A percentile compares a stretch with the other conserved stretches of the same genome.
phyloP scores from a whole-genome alignment of 2,113 vertebrate genomes.

The Petromus typicus region DNA sequence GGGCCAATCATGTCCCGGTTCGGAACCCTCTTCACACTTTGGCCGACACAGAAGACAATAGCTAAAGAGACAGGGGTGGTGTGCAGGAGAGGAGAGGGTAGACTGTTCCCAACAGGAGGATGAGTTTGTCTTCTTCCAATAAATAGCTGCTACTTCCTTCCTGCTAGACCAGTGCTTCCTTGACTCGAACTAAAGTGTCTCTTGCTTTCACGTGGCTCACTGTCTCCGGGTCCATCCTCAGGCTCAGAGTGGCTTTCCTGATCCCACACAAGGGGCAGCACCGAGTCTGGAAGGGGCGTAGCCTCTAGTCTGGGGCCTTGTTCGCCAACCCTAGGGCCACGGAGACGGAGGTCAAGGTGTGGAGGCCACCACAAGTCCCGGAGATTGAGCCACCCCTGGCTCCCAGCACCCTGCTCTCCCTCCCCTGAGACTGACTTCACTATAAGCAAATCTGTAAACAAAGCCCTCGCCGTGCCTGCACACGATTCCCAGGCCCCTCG shows the following conservation, averaged over 20 bases:
- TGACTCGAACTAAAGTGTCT: constrained; percentile 1
- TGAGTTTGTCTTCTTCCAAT: background rate
- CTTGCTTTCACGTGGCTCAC: background rate
- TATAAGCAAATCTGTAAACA: background rate
- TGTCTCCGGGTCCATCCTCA: background rate
- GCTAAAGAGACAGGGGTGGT: background rate
- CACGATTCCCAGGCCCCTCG: background rate
- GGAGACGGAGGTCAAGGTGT: background rate
- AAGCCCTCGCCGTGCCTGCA: rapidly evolving
- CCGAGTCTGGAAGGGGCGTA: background rate
- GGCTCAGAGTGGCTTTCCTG: constrained; percentile 57
- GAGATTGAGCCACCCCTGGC: background rate
- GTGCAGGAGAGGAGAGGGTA: background rate
- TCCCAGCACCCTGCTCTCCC: background rate
- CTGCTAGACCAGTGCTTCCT: background rate
- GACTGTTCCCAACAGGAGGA: background rate
- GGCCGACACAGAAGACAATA: background rate
- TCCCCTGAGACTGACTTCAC: background rate
- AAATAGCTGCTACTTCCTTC: background rate
- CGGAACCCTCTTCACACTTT: background rate
- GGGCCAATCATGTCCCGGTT: background rate
- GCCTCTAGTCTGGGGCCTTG: background rate
- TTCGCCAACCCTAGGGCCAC: background rate
- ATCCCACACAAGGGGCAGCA: background rate
- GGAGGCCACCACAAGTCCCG: background rate